These are phyloP conservation scores for Eolophus roseicapilla DNA, from an alignment of 2,113 vertebrate genomes.

Conservation along the genomic window DNA sequence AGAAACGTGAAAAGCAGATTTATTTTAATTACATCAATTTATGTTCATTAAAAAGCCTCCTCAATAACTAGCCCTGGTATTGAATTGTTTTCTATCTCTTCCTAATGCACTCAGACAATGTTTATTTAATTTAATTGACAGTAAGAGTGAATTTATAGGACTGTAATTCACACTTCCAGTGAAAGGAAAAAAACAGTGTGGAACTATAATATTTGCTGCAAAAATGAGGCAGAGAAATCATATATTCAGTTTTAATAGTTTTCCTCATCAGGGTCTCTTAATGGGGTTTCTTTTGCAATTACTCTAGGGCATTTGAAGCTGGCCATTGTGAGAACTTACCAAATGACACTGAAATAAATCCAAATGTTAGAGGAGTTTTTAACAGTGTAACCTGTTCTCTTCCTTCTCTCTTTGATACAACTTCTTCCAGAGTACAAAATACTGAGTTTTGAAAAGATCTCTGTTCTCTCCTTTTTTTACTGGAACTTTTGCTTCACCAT, in stretches of 20 bases:
- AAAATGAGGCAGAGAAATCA: neutral
- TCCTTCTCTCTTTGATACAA: neutral
- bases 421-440: neutral
- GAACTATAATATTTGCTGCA: conserved; percentile 2
- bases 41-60: conserved; percentile 26
- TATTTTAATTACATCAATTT: conserved; percentile 52
- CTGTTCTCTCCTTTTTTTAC: neutral
- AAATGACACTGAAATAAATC: neutral
- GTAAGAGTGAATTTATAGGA: conserved; percentile 14
- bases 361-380: neutral
- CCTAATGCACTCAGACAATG: conserved; percentile 28
- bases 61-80: conserved; percentile 15
- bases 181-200: neutral
- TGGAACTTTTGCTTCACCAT: neutral
- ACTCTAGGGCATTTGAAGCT: neutral
- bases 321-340: neutral
- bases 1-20: conserved; percentile 11
- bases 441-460: neutral
- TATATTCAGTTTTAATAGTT: conserved; percentile 25
- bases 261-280: neutral
- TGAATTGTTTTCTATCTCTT: conserved; percentile 51
- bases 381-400: fast-evolving
- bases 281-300: conserved; percentile 16
- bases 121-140: conserved; percentile 64
- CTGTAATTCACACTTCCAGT: conserved; percentile 24